phyloP scores from a whole-genome alignment of 2,888 invertebrate species.

The Mimas tiliae region DNA sequence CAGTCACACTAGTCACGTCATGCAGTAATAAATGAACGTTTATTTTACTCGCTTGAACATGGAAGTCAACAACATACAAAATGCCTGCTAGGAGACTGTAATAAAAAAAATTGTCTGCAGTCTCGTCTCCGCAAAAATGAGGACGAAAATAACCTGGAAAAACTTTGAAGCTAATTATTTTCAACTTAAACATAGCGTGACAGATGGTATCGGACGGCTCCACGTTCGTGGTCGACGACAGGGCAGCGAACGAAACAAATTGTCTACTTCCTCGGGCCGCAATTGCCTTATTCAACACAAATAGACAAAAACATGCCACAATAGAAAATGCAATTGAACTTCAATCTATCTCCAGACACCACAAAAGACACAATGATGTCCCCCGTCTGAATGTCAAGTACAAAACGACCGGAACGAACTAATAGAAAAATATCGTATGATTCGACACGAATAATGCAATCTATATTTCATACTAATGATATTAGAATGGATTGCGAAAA shows the following conservation, averaged over 20 bases:
- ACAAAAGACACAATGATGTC: slow-evolving; percentile 45
- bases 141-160: slow-evolving; percentile 31
- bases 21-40: slow-evolving; percentile 57
- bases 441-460: slow-evolving; percentile 50
- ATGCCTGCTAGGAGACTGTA: slow-evolving; percentile 35
- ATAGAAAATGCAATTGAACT: slow-evolving; percentile 37
- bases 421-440: slow-evolving; percentile 43
- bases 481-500: slow-evolving; percentile 45
- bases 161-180: slow-evolving; percentile 32
- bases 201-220: slow-evolving; percentile 27
- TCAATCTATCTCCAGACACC: slow-evolving; percentile 40
- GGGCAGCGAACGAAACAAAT: slow-evolving; percentile 54
- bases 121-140: neutral
- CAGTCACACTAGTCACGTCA: slow-evolving; percentile 54
- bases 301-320: slow-evolving; percentile 61
- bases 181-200: slow-evolving; percentile 30
- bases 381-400: slow-evolving; percentile 8
- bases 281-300: slow-evolving; percentile 70
- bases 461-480: slow-evolving; percentile 55
- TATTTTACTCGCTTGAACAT: slow-evolving; percentile 49
- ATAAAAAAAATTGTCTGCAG: slow-evolving; percentile 41
- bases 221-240: slow-evolving; percentile 29
- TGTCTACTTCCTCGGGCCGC: slow-evolving; percentile 68
- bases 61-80: slow-evolving; percentile 47
- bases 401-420: slow-evolving; percentile 20